Evolutionary conservation across 2,113 vertebrate genomes (phyloP), one percentile per base, ranked within the genome.

Genomic region (Grammomys surdaster): DNA sequence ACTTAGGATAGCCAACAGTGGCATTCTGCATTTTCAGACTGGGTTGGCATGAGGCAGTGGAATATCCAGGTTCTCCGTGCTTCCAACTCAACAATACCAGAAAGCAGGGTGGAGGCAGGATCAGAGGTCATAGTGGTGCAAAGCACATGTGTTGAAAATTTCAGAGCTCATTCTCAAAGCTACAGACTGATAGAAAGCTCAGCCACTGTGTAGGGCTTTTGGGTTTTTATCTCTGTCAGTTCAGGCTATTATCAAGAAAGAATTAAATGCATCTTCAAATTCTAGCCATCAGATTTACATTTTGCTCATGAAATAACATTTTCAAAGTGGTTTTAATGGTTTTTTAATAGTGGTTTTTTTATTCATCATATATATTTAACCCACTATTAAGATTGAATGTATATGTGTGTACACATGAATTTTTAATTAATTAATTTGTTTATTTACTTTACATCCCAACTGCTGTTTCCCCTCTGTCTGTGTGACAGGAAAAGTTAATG

Each of bases 201-300:
- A 81, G 51, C 54, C 58, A 51, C 72, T 26, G 24, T 84, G n/a
- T 84, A 24, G 13, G n/a, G 7, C 48, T 65, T 60, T 36, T 14
- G 28, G 26, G 14, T 11, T 92, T 76, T 91, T 89, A 70, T 75
- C 91, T 93, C 82, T 63, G 24, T 31, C 60, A 63, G 2, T 43
- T 72, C 19, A 72, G n/a, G 54, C 77, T 94, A 1, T 67, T 89
- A 90, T 46, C 1, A 3, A 43, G 36, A 16, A 19, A 56, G 17
- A 17, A 81, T 56, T 73, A 43, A 69, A 24, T 56, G 28, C 17
- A 54, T 85, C 31, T 77, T 95, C 31, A 67, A 65, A 28, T 90
- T 36, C 63, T 26, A 46, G 33, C 60, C 77, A 48, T 12, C 73
- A 96, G 58, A 94, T 92, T 85, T 85, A 88, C 26, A 76, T 48